A percentile compares a stretch with the other conserved stretches of the same genome.
These are phyloP conservation scores for Takifugu bimaculatus DNA, from an alignment of 2,113 vertebrate species.

Conservation along the genomic window DNA sequence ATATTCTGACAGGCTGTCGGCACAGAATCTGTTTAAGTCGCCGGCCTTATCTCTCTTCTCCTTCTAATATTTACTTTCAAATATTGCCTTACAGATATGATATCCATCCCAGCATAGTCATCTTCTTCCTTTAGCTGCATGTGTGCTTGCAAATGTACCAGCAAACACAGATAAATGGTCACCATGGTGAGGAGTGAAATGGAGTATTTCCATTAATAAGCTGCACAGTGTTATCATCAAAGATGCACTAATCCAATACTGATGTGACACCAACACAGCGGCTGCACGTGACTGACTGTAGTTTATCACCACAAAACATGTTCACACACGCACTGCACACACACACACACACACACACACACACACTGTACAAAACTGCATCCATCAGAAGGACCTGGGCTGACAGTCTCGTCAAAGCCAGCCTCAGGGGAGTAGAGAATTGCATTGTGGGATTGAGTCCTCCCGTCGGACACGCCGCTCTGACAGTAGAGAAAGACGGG, in stretches of 20 bases:
- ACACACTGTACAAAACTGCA: conserved; percentile 31
- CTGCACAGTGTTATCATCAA: neutral
- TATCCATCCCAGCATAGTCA: conserved; percentile 46
- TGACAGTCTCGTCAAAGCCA: conserved; percentile 69
- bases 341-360: conserved; percentile 19
- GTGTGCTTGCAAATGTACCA: conserved; percentile 36
- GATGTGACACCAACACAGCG: neutral
- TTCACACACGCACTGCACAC: conserved; percentile 1
- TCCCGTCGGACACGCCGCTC: conserved; percentile 48
- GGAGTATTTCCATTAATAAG: conserved; percentile 16
- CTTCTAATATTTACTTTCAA: conserved; percentile 58
- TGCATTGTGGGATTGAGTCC: conserved; percentile 63
- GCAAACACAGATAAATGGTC: conserved; percentile 14
- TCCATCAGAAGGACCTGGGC: conserved; percentile 54
- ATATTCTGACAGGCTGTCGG: conserved; percentile 50
- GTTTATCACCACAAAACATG: neutral
- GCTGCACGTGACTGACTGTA: neutral
- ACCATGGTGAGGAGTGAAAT: conserved; percentile 19
- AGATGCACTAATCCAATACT: neutral
- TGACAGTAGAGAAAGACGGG: conserved; percentile 49
- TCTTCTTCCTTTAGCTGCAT: conserved; percentile 34
- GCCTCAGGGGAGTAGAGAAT: conserved; percentile 56
- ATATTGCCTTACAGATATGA: conserved; percentile 52
- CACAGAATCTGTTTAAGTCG: conserved; percentile 43
- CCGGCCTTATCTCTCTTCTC: conserved; percentile 47